These are phyloP conservation scores for Drosophila prostipennis DNA, from an alignment of 2,888 invertebrate species.

Conservation along the genomic window DNA sequence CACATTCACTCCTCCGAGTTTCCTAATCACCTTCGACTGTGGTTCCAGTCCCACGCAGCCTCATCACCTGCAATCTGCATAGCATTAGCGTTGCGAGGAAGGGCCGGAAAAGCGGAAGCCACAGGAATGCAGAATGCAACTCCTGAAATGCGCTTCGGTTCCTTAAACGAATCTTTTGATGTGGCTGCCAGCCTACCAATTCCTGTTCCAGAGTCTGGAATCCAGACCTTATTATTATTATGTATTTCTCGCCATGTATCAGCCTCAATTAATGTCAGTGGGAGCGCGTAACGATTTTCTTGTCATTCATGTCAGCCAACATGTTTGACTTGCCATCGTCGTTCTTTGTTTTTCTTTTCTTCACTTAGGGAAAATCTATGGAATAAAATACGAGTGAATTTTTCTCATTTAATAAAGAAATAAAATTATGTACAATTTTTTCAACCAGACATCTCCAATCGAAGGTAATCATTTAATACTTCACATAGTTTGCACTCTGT, in stretches of 20 bases:
- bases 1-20: constrained; percentile 6
- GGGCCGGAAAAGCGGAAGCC: constrained; percentile 19
- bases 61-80: constrained; percentile 39
- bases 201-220: too few relatives aligned
- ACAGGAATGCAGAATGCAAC: constrained; percentile 20
- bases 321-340: constrained; percentile 23
- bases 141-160: constrained; percentile 13
- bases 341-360: background rate
- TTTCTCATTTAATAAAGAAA: background rate
- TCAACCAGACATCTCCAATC: background rate
- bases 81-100: constrained; percentile 24
- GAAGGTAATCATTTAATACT: background rate
- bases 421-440: too few relatives aligned
- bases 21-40: constrained; percentile 40
- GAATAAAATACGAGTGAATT: background rate
- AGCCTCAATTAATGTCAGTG: constrained; percentile 77
- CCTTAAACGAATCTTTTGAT: constrained; percentile 21
- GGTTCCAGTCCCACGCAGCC: constrained; percentile 9
- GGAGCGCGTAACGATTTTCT: constrained; percentile 70
- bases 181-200: constrained; percentile 31
- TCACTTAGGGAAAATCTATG: constrained; percentile 5
- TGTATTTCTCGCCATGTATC: constrained; percentile 73
- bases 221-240: constrained; percentile 67
- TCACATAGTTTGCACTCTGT: background rate
- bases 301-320: constrained; percentile 76